phyloP scores from a whole-genome alignment of 2,797 vertebrate genomes.

The Acanthornis magna region DNA sequence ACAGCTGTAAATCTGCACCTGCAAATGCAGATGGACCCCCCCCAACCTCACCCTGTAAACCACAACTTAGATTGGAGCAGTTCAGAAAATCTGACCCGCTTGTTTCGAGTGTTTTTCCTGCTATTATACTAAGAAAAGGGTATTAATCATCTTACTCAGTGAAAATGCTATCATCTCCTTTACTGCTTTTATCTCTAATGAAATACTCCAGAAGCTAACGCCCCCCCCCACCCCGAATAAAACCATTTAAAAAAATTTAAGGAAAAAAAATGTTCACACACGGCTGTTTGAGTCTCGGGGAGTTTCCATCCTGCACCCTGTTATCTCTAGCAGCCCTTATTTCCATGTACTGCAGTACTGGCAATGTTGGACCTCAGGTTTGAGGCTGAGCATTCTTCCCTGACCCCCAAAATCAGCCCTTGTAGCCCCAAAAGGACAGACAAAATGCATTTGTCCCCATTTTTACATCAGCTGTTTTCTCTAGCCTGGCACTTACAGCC shows the following conservation, averaged over 20 bases:
- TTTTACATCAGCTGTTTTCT: neutral
- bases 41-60: neutral
- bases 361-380: neutral
- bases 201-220: neutral
- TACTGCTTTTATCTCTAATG: neutral
- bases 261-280: fast-evolving
- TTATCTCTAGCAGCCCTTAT: neutral
- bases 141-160: neutral
- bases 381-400: neutral
- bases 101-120: fast-evolving
- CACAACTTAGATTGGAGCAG: neutral
- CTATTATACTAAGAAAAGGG: neutral
- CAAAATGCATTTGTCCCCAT: neutral
- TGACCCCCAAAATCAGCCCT: neutral
- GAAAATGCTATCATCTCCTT: neutral
- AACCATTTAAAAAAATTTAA: fast-evolving
- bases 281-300: fast-evolving
- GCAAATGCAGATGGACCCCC: neutral
- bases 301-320: neutral
- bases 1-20: neutral
- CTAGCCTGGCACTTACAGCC: neutral
- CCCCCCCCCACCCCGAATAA: neutral
- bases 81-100: neutral
- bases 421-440: neutral
- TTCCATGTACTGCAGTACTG: neutral